Percentiles rank a stretch among this genome's conserved stretches.
Conservation (phyloP, 2,888 invertebrate species). For the Pyrrhia umbra region DNA sequence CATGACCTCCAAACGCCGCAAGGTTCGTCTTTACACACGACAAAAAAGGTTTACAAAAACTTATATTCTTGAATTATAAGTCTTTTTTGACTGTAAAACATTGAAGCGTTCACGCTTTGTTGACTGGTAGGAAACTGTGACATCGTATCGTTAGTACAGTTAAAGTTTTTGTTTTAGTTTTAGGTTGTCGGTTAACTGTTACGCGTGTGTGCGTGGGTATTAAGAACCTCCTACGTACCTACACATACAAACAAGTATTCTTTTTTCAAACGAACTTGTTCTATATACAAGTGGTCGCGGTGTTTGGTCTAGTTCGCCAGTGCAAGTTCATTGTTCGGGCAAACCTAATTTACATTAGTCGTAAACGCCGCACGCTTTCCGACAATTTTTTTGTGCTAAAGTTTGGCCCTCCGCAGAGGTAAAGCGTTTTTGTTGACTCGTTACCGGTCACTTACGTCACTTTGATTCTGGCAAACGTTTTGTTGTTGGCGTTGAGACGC, state of each 20-base stretch:
- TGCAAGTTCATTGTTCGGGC: constrained; percentile 89
- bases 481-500: constrained; percentile 89
- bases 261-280: constrained; percentile 75
- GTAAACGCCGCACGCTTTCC: constrained; percentile 81
- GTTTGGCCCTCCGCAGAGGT: constrained; percentile 77
- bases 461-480: constrained; percentile 78
- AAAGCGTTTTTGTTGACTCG: constrained; percentile 81
- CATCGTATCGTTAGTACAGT: constrained; percentile 66
- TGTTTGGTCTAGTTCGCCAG: constrained; percentile 89
- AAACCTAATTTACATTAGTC: constrained; percentile 70
- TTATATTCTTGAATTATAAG: constrained; percentile 43
- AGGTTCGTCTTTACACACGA: constrained; percentile 61
- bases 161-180: constrained; percentile 64
- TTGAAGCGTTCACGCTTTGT: constrained; percentile 65
- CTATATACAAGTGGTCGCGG: constrained; percentile 81
- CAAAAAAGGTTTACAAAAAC: constrained; percentile 57
- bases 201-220: constrained; percentile 71
- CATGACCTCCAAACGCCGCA: constrained; percentile 70
- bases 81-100: constrained; percentile 50
- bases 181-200: constrained; percentile 57
- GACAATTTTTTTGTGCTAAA: constrained; percentile 77
- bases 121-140: constrained; percentile 58
- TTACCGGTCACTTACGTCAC: constrained; percentile 82
- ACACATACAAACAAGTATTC: constrained; percentile 70
- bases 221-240: constrained; percentile 74